A percentile compares a stretch with the other conserved stretches of the same genome.
Evolutionary conservation across 2,888 invertebrate species (phyloP).

Genomic region (Hermodice carunculata): DNA sequence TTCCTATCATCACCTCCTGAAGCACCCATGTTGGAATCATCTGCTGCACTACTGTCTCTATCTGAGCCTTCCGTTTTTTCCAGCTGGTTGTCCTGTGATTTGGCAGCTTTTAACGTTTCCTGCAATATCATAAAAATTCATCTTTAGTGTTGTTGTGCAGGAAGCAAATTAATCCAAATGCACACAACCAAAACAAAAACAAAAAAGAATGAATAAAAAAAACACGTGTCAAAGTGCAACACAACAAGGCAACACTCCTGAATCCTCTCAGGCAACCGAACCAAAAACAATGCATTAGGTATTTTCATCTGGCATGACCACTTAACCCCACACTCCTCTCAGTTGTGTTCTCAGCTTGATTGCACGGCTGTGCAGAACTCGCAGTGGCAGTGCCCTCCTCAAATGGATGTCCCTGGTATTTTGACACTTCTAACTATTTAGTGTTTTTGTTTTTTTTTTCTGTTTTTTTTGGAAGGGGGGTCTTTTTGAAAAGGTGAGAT

Average conservation of each 20-base stretch:
- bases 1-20: background rate
- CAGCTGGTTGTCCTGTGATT: slow-evolving; percentile 25
- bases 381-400: too few relatives aligned
- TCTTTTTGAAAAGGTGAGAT: too few relatives aligned
- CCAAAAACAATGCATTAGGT: background rate
- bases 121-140: background rate
- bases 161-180: background rate
- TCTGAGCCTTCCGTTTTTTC: too few relatives aligned
- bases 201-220: background rate
- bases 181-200: background rate
- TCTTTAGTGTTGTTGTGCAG: background rate
- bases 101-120: slow-evolving; percentile 39
- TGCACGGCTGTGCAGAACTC: too few relatives aligned
- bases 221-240: background rate
- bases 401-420: too few relatives aligned
- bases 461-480: too few relatives aligned
- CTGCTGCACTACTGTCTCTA: background rate
- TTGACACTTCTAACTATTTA: too few relatives aligned
- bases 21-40: background rate
- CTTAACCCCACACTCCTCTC: too few relatives aligned
- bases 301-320: background rate
- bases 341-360: too few relatives aligned
- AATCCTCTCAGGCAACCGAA: background rate
- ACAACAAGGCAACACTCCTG: background rate
- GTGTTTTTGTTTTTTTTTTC: too few relatives aligned